Evolutionary conservation across 2,113 vertebrate genomes (phyloP).

Genomic region (Tapirus terrestris): DNA sequence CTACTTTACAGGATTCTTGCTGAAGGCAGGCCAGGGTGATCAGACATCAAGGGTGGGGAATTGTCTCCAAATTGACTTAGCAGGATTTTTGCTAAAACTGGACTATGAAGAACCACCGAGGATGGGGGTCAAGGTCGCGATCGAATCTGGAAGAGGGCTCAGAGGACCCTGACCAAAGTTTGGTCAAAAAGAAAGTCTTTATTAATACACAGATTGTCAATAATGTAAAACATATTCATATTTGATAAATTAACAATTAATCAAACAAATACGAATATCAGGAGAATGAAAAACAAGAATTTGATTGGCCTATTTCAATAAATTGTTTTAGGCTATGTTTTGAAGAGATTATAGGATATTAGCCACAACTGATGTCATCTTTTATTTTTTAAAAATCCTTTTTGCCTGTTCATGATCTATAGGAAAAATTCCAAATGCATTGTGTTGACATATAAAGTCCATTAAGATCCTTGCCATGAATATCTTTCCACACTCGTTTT

Average conservation of each 20-base stretch:
- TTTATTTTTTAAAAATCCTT: not conserved
- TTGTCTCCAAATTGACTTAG: not conserved
- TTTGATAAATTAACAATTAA: not conserved
- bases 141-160: not conserved
- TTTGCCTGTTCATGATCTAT: not conserved
- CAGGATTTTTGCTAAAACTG: not conserved
- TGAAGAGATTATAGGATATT: not conserved
- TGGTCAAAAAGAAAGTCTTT: not conserved
- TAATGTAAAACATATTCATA: not conserved
- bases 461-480: not conserved
- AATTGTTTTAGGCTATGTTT: not conserved
- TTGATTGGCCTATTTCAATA: not conserved
- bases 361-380: not conserved
- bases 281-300: not conserved
- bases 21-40: not conserved
- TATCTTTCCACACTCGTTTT: not conserved
- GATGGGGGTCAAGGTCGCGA: not conserved
- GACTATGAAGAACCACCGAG: not conserved
- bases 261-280: not conserved
- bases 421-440: not conserved
- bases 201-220: not conserved
- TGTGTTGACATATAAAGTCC: not conserved
- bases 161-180: not conserved
- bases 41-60: not conserved
- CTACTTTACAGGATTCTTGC: not conserved